A percentile compares a stretch with the other conserved stretches of the same genome.
Conservation (phyloP, 1,140 invertebrate species). For the Bemisia tabaci region DNA sequence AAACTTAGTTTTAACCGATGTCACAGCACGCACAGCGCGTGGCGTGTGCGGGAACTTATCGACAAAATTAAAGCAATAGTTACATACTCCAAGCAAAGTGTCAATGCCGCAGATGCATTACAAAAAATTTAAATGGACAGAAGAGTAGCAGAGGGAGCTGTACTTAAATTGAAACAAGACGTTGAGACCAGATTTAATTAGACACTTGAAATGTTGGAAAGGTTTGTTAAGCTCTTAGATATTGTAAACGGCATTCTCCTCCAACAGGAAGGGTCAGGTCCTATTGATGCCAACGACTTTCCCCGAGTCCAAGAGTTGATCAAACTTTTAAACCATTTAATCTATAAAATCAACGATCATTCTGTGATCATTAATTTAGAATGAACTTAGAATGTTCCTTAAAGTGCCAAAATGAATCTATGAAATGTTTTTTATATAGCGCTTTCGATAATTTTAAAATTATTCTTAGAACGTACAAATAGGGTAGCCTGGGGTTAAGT, state of each 20-base stretch:
- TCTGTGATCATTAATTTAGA: too few species aligned
- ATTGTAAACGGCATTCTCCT: conserved; percentile 13
- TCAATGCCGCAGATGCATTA: neutral
- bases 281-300: neutral
- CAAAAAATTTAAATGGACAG: neutral
- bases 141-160: neutral
- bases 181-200: conserved; percentile 24
- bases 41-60: neutral
- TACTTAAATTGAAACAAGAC: conserved; percentile 26
- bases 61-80: neutral
- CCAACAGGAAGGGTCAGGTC: neutral
- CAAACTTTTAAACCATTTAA: neutral
- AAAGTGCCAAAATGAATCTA: too few species aligned
- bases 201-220: conserved; percentile 23
- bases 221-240: conserved; percentile 9
- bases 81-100: neutral
- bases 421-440: too few species aligned
- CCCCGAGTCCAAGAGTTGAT: too few species aligned
- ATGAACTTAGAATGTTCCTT: too few species aligned
- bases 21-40: neutral
- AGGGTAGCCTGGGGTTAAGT: too few species aligned
- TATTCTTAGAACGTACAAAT: too few species aligned
- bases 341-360: too few species aligned
- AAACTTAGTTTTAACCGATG: neutral
- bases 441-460: too few species aligned